Evolutionary conservation across 2,113 vertebrate genomes (phyloP), one percentile per base, ranked within the genome.

Genomic region (Oryzias javanicus): DNA sequence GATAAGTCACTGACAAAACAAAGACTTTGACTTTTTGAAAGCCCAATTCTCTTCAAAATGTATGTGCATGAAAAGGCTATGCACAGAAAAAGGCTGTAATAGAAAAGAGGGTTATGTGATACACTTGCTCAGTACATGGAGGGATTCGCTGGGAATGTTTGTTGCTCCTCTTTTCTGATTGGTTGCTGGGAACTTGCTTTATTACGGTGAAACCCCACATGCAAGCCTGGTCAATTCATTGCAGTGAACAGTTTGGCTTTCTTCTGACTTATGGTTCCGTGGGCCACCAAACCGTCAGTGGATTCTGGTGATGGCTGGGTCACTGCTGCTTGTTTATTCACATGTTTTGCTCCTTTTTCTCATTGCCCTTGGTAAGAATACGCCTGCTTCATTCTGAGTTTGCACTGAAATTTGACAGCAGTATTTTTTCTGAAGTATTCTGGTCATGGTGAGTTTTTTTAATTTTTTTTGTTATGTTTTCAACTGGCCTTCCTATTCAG

Each of bases 101-200:
- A 35, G 10, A 35, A 35, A 35, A 35, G 8, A 35, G 10, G 10
- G 35, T 35, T 3, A 12, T 10, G 35, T 35, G 8, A 35, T 12
- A 3, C 10, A 35, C 10, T 35, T 35, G 35, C 35, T 35, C 35
- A 12, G 35, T 12, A 35, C 51, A 64, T 55, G 52, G 73, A 64
- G 64, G 67, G 85, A 90, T 84, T 87, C 83, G 82, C 59, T 57
- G 48, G 29, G 59, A 40, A 46, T 86, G 81, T 87, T 88, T 85
- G 87, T 82, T 81, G 78, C 77, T 79, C 44, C 72, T 78, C 75
- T 86, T 86, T 86, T 76, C 87, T 90, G 84, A 92, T 91, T 89
- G 83, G 87, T 85, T 42, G 68, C 72, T 73, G 67, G 58, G 81
- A 86, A 84, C 69, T 46, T 79, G 53, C 60, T 67, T 68, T 81